Evolutionary conservation across 2,113 vertebrate genomes (phyloP).

Genomic region (Odontophorus gujanensis): DNA sequence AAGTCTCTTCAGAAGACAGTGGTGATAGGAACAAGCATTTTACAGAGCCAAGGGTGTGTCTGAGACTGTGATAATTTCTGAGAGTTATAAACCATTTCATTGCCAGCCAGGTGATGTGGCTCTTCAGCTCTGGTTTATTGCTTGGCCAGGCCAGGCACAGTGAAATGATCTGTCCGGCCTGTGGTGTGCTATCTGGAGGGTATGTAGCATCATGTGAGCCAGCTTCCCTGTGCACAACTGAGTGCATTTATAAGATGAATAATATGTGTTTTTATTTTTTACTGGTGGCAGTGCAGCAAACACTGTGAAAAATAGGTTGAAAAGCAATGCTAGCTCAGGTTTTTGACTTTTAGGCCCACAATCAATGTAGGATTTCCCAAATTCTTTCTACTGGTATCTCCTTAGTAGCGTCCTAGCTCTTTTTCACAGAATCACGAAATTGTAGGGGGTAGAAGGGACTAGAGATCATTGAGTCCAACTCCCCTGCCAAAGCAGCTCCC

Average conservation of each 20-base stretch:
- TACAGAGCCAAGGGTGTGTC: accelerated
- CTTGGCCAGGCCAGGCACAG: not conserved
- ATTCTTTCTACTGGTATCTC: not conserved
- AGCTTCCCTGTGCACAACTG: accelerated
- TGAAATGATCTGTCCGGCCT: not conserved
- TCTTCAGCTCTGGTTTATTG: not conserved
- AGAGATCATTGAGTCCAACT: too few species aligned
- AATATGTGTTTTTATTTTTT: not conserved
- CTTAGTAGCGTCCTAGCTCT: not conserved
- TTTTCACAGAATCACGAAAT: not conserved
- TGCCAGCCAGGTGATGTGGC: not conserved
- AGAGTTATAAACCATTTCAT: not conserved
- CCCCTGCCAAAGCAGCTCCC: too few species aligned
- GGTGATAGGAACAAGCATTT: not conserved
- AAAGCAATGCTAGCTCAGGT: not conserved
- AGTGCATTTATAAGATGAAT: not conserved
- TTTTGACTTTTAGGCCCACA: not conserved
- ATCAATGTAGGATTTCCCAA: not conserved
- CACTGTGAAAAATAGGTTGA: not conserved
- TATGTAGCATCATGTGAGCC: not conserved
- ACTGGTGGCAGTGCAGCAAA: not conserved
- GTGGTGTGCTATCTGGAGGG: not conserved
- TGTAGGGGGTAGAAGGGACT: too few species aligned
- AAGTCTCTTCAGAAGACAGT: not conserved
- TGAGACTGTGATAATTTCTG: not conserved